phyloP scores from a whole-genome alignment of 2,797 vertebrate genomes.

The Takifugu rubripes region DNA sequence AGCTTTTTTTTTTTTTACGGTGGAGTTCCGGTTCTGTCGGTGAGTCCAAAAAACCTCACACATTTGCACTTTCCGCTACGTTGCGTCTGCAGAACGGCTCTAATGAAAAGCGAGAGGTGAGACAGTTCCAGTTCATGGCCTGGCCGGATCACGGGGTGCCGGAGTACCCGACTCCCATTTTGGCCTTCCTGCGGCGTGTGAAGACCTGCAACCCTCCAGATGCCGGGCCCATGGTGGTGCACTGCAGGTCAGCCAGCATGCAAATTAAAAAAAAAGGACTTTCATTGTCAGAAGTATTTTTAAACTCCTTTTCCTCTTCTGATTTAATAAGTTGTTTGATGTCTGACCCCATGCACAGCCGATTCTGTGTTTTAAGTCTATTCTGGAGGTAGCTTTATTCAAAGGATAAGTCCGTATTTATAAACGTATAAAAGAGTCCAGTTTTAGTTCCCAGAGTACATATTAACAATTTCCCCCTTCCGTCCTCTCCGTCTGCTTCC shows the following conservation, averaged over 20 bases:
- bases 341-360: neutral
- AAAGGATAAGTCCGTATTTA: neutral
- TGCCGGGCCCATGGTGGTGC: conserved; percentile 93
- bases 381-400: neutral
- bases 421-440: no score
- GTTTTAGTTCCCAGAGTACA: no score
- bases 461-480: neutral
- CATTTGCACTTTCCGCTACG: conserved; percentile 5
- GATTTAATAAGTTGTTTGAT: no score
- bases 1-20: conserved; percentile 10
- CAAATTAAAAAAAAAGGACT: no score
- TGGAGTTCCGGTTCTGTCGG: neutral
- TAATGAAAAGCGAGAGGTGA: conserved; percentile 91
- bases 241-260: conserved; percentile 84
- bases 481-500: conserved; percentile 3
- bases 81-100: conserved; percentile 82
- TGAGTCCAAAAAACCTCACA: neutral
- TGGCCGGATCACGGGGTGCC: conserved; percentile 96
- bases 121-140: conserved; percentile 98
- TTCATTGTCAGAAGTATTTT: no score
- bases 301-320: no score
- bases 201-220: conserved; percentile 93
- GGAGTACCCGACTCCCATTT: conserved; percentile 91
- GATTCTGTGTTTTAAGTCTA: neutral
- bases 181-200: conserved; percentile 90